Evolutionary conservation across 2,113 vertebrate species (phyloP).

Genomic region (Xenus cinereus): DNA sequence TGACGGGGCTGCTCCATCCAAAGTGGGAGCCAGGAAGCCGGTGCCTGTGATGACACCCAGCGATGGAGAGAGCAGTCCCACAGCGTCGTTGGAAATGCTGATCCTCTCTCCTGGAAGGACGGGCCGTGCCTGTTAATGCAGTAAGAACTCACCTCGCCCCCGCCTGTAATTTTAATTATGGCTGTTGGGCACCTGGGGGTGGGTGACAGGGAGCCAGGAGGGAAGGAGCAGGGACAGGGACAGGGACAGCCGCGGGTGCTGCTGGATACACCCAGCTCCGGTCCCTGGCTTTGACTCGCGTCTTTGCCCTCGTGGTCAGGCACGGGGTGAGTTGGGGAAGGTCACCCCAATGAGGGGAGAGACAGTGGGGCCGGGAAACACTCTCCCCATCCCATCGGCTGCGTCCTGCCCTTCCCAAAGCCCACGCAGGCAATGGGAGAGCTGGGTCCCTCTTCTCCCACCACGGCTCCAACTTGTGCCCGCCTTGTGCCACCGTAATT

Average conservation of each 20-base stretch:
- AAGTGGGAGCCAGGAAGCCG: neutral
- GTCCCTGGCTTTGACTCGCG: neutral
- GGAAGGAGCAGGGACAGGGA: neutral
- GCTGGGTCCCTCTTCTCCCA: neutral
- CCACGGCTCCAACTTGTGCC: accelerated
- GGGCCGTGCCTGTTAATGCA: slow-evolving; percentile 2
- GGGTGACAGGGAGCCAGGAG: neutral
- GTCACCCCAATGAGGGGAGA: neutral
- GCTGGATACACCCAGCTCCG: neutral
- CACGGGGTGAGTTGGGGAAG: no score
- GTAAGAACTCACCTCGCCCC: neutral
- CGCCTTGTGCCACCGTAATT: accelerated
- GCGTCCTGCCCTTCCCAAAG: neutral
- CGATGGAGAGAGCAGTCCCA: neutral
- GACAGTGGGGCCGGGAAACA: no score
- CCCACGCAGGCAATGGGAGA: neutral
- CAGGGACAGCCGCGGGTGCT: neutral
- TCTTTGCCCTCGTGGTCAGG: no score
- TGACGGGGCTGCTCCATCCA: neutral
- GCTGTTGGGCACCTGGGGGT: neutral
- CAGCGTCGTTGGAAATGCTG: neutral
- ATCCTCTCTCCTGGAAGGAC: slow-evolving; percentile 32
- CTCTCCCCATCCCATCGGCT: accelerated
- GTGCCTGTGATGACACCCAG: slow-evolving; percentile 6
- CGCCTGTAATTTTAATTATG: neutral